phyloP scores from a whole-genome alignment of 2,113 vertebrate genomes.

The Baryphthengus martii region DNA sequence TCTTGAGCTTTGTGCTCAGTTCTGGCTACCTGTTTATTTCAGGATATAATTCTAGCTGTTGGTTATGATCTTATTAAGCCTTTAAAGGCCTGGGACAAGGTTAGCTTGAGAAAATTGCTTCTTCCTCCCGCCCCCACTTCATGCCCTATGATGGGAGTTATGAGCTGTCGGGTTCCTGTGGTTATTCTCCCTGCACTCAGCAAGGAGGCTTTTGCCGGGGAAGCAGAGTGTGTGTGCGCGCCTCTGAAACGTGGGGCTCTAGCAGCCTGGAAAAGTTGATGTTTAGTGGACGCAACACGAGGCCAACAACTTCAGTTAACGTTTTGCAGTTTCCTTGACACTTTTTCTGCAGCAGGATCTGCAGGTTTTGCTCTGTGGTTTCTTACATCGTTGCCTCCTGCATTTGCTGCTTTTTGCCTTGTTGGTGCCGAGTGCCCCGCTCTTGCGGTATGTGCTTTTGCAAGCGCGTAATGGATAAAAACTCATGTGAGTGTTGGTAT shows the following conservation, averaged over 20 bases:
- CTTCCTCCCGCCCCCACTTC: background rate
- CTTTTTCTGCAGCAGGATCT: background rate
- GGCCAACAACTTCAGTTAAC: background rate
- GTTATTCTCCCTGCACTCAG: background rate
- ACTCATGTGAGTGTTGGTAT: background rate
- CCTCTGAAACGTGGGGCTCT: background rate
- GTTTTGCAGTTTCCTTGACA: background rate
- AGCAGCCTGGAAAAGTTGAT: background rate
- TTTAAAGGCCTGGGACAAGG: conserved; percentile 30
- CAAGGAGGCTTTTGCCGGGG: background rate
- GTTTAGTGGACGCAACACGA: background rate
- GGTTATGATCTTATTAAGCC: conserved; percentile 43
- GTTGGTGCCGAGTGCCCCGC: background rate
- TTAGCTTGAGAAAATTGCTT: conserved; percentile 63
- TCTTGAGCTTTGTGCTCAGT: conserved; percentile 10
- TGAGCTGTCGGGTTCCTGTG: conserved; percentile 7
- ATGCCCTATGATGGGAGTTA: background rate
- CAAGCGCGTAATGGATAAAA: background rate
- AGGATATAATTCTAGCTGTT: conserved; percentile 56
- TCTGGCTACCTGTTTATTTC: conserved; percentile 59
- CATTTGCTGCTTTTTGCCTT: background rate
- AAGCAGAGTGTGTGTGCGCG: background rate
- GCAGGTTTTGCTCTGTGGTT: background rate
- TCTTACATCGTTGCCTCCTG: accelerated
- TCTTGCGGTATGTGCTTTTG: background rate